A percentile compares a stretch with the other conserved stretches of the same genome.
These are phyloP conservation scores for Micropterix aruncella DNA, from an alignment of 2,888 invertebrate genomes.

Conservation along the genomic window DNA sequence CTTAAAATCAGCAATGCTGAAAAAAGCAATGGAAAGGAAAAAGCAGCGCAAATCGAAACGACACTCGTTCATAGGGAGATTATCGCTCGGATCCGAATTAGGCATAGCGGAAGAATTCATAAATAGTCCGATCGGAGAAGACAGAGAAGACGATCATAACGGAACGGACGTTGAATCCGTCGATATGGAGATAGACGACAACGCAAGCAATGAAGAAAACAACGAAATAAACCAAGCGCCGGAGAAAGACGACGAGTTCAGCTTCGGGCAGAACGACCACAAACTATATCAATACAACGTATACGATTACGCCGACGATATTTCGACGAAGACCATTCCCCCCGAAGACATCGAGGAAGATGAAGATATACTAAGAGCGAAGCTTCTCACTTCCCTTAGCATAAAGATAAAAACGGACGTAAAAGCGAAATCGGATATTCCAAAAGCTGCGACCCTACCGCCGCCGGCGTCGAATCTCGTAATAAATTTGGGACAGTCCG, in stretches of 20 bases:
- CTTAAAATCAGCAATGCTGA: slow-evolving; percentile 50
- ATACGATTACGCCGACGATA: background rate
- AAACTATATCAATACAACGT: background rate
- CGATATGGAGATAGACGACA: slow-evolving; percentile 34
- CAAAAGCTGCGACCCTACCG: background rate
- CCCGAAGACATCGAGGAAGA: slow-evolving; percentile 39
- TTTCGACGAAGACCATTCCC: too few relatives aligned
- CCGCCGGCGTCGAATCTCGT: slow-evolving; percentile 21
- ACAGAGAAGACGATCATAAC: slow-evolving; percentile 14
- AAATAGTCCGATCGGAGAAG: background rate
- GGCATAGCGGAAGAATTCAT: too few relatives aligned
- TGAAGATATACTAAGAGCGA: slow-evolving; percentile 43
- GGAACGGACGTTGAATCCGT: slow-evolving; percentile 36
- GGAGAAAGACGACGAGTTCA: slow-evolving; percentile 6
- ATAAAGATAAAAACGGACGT: slow-evolving; percentile 15
- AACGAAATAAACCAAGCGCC: slow-evolving; percentile 6
- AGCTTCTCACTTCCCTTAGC: slow-evolving; percentile 41
- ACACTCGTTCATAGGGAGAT: slow-evolving; percentile 23
- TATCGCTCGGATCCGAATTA: slow-evolving; percentile 6
- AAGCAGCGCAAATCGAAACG: slow-evolving; percentile 28
- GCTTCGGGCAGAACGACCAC: background rate
- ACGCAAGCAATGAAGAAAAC: slow-evolving; percentile 27
- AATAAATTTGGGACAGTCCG: slow-evolving; percentile 30
- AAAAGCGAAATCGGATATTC: slow-evolving; percentile 14
- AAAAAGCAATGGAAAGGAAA: slow-evolving; percentile 47